Base-by-base conservation (phyloP, 2,797 vertebrate genomes). In the Vireo griseus region DNA sequence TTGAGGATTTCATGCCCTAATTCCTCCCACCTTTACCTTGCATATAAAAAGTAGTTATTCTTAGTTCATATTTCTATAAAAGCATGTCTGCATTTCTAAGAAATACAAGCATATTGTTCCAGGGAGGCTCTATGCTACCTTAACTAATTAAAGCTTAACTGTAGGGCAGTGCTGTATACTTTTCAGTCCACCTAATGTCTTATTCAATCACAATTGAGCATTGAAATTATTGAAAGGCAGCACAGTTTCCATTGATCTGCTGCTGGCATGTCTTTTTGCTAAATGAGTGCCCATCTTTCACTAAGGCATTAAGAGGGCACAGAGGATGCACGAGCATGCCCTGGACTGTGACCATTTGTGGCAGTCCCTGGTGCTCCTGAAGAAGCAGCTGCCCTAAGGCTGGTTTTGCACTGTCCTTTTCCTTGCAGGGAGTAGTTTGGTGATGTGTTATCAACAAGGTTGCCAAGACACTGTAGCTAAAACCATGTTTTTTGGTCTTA, bases 111-210 rank as follows among this genome's bases (percentile, higher is more conserved):
- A 55, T 87, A 61, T 77, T 88, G n/a, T 93, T 83, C 44, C 57
- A 87, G 52, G 16, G 90, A 93, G 68, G 10, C 24, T 88, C 45
- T 79, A 5, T 73, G 44, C 40, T 92, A 71, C 74, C 88, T 94
- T 88, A 88, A 76, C 44, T 90, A 90, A 93, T 92, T 97, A 92
- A 82, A 84, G 58, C 72, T 94, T 89, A 83, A 90, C 47, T 83
- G 42, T 33, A 62, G 81, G 68, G 72, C 78, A 94, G 71, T 54
- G 33, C 67, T 55, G 19, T 48, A 22, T 50, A 55, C 24, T 88
- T 86, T 86, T 44, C 45, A 72, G 61, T 88, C 71, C 35, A 26
- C 71, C 61, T 82, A 62, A 92, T 71, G 35, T 45, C 88, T 91
- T 88, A 85, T 29, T 95, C 83, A 83, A 35, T 80, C 83, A 79